Evolutionary conservation across 2,888 invertebrate species (phyloP).

Genomic region (Erebia palarica): DNA sequence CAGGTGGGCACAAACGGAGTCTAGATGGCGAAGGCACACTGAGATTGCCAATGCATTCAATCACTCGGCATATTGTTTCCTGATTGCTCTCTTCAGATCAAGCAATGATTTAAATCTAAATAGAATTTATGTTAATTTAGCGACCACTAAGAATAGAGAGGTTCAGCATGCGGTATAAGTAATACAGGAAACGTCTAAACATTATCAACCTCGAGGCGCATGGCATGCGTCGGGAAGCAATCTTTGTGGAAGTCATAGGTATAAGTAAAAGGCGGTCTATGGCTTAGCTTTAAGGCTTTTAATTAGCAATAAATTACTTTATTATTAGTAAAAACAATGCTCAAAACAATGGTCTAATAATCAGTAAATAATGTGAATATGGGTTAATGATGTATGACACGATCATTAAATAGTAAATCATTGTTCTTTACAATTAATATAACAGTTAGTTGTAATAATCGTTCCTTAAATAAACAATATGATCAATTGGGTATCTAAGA

Average conservation of each 20-base stretch:
- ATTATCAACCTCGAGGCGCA: conserved; percentile 71
- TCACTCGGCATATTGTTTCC: conserved; percentile 54
- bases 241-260: conserved; percentile 65
- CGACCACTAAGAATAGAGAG: conserved; percentile 61
- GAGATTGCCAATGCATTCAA: conserved; percentile 45
- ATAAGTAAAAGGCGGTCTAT: conserved; percentile 71
- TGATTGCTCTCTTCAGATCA: conserved; percentile 51
- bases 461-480: neutral
- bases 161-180: conserved; percentile 52
- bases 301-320: conserved; percentile 53
- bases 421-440: neutral
- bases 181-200: conserved; percentile 77
- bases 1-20: conserved; percentile 38
- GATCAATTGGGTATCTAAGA: neutral
- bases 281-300: conserved; percentile 63
- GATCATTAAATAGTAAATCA: conserved; percentile 1
- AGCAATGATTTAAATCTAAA: conserved; percentile 62
- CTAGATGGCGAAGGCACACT: conserved; percentile 34
- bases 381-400: neutral
- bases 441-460: neutral
- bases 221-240: conserved; percentile 72
- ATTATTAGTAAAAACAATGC: conserved; percentile 5
- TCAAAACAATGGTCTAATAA: conserved; percentile 8
- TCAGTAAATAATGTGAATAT: conserved; percentile 1
- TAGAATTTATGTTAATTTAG: conserved; percentile 73